Conservation (phyloP, 2,797 vertebrate genomes). For the Rhynchonycteris naso region DNA sequence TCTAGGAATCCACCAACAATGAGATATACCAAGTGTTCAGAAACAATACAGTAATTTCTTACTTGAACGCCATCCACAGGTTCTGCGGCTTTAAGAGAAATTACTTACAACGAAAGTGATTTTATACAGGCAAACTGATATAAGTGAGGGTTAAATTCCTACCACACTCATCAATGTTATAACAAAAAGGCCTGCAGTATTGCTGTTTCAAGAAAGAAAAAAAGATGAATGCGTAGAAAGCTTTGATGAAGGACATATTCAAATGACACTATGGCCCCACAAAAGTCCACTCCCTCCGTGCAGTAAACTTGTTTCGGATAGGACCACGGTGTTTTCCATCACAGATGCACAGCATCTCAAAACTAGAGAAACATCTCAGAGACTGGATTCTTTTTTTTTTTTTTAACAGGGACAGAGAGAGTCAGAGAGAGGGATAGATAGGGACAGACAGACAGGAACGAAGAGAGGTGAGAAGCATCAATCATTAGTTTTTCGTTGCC, state of each 20-base stretch:
- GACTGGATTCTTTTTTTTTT: background rate
- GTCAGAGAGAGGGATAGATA: no score
- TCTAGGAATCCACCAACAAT: background rate
- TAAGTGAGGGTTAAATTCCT: background rate
- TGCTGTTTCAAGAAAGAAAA: slow-evolving; percentile 45
- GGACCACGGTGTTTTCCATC: background rate
- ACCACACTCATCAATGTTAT: background rate
- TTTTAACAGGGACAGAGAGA: no score
- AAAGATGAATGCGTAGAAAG: background rate
- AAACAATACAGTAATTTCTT: background rate
- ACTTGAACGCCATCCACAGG: background rate
- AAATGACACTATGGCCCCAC: rapidly evolving
- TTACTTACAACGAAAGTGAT: background rate
- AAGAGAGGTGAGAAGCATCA: no score
- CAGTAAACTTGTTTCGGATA: background rate
- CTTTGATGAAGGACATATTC: background rate
- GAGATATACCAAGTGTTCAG: background rate
- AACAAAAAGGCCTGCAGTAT: background rate
- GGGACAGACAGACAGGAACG: no score
- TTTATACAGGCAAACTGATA: background rate
- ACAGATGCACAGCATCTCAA: background rate
- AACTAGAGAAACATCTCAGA: background rate
- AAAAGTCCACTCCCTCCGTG: background rate
- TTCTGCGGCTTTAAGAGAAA: background rate
- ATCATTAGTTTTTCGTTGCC: no score